Evolutionary conservation across 1,140 invertebrate species (phyloP), one percentile per base, ranked within the genome.

Genomic region (Apocrypta bakeri): DNA sequence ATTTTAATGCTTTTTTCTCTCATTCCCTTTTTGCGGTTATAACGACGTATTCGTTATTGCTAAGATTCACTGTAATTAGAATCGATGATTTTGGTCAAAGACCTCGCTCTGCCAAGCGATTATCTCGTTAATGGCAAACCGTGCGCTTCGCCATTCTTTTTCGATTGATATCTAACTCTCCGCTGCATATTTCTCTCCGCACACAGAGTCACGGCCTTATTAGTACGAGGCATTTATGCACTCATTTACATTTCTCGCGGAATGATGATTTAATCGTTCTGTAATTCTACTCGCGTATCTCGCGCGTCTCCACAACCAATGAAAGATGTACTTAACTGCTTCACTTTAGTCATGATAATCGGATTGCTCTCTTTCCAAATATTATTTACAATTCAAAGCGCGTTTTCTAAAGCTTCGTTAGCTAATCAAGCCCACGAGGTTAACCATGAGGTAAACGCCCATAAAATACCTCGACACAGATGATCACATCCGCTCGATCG

Each of bases 221-320:
- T 81, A 66, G 25, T 56, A 21, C 56, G 24, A 66, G 11, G 71
- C 69, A 42, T 61, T 72, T 80, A 79, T 72, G 64, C 69, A 48
- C 80, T 73, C 74, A 79, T 85, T 85, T 85, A 77, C 84, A 85
- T 81, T 83, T 74, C 74, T 74, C 71, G 24, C 71, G 72, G 24
- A 83, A 86, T 82, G 84, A 84, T 66, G 25, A 81, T 74, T 81
- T 33, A 64, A 66, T 74, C 61, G 21, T 31, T 81, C 33, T 37
- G 73, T 63, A 84, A 84, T 85, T 85, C 63, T 56, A 74, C 37
- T 79, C 64, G 42, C n/a, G n/a, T n/a, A n/a, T n/a, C n/a, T n/a
- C n/a, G n/a, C n/a, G n/a, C n/a, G n/a, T n/a, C n/a, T n/a, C n/a
- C n/a, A n/a, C n/a, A n/a, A n/a, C n/a, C n/a, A 9, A 37, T 37